Base-by-base conservation (phyloP, 2,113 vertebrate species). In the Oplegnathus fasciatus region DNA sequence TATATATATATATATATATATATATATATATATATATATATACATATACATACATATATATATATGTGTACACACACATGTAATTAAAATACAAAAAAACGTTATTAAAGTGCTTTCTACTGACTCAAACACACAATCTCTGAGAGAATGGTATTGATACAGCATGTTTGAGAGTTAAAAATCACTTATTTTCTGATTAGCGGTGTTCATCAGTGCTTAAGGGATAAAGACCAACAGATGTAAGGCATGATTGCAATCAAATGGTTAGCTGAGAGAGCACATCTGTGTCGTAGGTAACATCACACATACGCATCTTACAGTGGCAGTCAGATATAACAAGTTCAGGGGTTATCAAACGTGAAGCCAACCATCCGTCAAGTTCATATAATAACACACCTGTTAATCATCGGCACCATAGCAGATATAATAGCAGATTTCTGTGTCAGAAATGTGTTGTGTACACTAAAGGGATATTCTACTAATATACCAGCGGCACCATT, bases 141-240 rank as follows among this genome's bases (percentile, higher is more conserved):
- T 88, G 78, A 91, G 91, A 93, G 92, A 94, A 94, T 85, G 93
- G 89, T 91, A 89, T 89, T 91, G 91, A 87, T 88, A 85, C 92
- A 93, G 94, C 86, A 93, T 93, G 93, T 93, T 82, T 94, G 91
- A 96, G 93, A 94, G 90, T 83, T 91, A 87, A 93, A 94, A 94
- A 93, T 93, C 86, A 93, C 87, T 89, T 93, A 18, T 90, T 94
- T 93, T 92, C 84, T 88, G 87, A 92, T 92, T 93, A 91, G 82
- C 90, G 85, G 88, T 91, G 93, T 93, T 95, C 93, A 94, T 95
- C 95, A 94, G 94, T 95, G 95, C 94, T 95, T 93, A 83, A 90
- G 89, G 91, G 91, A 88, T 80, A 93, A 88, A 89, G 81, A 86
- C 52, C 37, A 65, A 87, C 88, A 92, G 92, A 93, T 90, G 88